Base-by-base conservation (phyloP, 2,888 invertebrate species). In the Stegophylla sp. region DNA sequence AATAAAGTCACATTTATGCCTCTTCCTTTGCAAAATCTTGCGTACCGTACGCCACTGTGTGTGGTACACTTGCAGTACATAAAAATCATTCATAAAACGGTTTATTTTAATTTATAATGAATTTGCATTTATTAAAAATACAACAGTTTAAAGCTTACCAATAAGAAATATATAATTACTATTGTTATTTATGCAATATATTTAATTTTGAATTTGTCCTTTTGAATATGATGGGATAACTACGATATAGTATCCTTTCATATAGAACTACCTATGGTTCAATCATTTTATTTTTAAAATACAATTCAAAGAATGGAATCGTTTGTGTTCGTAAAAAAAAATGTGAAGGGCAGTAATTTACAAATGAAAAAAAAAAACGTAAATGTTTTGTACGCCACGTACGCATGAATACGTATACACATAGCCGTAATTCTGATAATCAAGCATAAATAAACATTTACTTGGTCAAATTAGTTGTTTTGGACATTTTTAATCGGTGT, bases 401-500 rank as follows among this genome's bases (percentile, higher is more conserved):
- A 28, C 26, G 26, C 17, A 67, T 20, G 17, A 28, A 48, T 48
- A 73, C 72, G 28, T n/a, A 48, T 23, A 23, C 20, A 13, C 2
- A 45, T 10, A 26, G 26, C 17, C 34, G 41, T 51, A 53, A 66
- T 67, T 59, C 45, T 59, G 56, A 67, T 66, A 45, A 26, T 28
- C 20, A 45, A 48, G 34, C 77, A 77, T 26, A 45, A 64, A 64
- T 75, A 51, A 75, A 75, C 51, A 43, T 51, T 28, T 13, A 23
- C 43, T 76, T 43, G 26, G 56, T 67, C 41, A 28, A 76, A 76
- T 56, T 56, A 56, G 56, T 76, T 66, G 51, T 64, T 53, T 56
- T 53, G 43, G 41, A 41, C 56, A 28, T 67, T 76, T 76, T 56
- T 67, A 76, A 76, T 76, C 76, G 53, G 63, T 34, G 76, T 66